These are phyloP conservation scores for Pseudolycoriella hygida DNA, from an alignment of 2,888 invertebrate species.

Conservation along the genomic window DNA sequence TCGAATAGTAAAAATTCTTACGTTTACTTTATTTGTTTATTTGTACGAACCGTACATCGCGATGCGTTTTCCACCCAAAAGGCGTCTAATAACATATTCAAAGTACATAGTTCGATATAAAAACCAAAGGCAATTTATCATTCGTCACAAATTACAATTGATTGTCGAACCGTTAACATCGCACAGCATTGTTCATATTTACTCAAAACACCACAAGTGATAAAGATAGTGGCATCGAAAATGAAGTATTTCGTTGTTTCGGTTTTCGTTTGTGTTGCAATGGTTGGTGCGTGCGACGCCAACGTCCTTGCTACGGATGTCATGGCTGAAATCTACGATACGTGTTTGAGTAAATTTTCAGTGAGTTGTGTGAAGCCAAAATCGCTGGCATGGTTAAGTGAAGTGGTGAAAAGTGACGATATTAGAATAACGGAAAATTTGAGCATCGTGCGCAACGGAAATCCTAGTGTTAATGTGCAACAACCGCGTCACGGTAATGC, in stretches of 20 bases:
- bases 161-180: neutral
- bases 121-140: neutral
- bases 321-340: constrained; percentile 44
- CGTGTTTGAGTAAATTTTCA: constrained; percentile 50
- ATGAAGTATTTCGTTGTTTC: neutral
- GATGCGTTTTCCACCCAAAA: neutral
- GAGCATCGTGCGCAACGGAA: constrained; percentile 44
- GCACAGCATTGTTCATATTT: no score
- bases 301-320: constrained; percentile 35
- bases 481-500: constrained; percentile 20
- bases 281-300: neutral
- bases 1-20: no score
- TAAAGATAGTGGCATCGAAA: neutral
- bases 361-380: constrained; percentile 61
- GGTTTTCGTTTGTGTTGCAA: neutral
- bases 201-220: no score
- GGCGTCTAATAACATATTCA: neutral
- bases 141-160: neutral
- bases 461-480: constrained; percentile 25
- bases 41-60: neutral
- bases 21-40: no score
- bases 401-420: constrained; percentile 45
- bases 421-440: constrained; percentile 62
- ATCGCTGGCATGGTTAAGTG: constrained; percentile 54
- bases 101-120: constrained; percentile 1